Conservation (phyloP, 2,797 vertebrate species). For the Lagodon rhomboides region DNA sequence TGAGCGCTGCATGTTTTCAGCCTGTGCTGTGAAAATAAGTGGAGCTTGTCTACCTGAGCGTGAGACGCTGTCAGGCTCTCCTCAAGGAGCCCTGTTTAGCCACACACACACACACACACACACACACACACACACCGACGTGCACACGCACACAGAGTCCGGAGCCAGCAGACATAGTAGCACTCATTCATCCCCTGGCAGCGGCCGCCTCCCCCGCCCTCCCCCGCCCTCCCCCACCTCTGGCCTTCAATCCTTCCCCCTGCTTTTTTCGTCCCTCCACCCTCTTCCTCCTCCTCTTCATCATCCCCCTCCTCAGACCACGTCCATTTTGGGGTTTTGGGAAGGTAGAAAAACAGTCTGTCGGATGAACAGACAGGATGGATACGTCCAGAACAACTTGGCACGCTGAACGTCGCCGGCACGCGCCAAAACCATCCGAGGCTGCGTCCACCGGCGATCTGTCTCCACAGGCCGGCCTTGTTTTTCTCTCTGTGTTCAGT, state of each 20-base stretch:
- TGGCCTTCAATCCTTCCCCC: conserved; percentile 66
- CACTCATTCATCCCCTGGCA: conserved; percentile 80
- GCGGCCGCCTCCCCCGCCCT: conserved; percentile 37
- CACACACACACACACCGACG: conserved; percentile 35
- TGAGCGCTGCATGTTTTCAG: conserved; percentile 38
- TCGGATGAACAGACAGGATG: conserved; percentile 57
- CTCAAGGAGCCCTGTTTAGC: conserved; percentile 66
- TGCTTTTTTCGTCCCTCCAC: conserved; percentile 65
- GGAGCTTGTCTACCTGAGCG: conserved; percentile 72
- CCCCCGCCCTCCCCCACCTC: conserved; percentile 43
- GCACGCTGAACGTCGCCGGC: conserved; percentile 30
- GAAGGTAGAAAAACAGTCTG: conserved; percentile 69
- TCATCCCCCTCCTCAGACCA: conserved; percentile 54
- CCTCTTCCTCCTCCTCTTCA: conserved; percentile 44
- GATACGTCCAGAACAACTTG: conserved; percentile 50
- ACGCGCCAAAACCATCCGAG: conserved; percentile 37
- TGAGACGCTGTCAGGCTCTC: conserved; percentile 69
- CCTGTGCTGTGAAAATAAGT: conserved; percentile 61
- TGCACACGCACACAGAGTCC: conserved; percentile 33
- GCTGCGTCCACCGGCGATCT: conserved; percentile 36
- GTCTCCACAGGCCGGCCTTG: conserved; percentile 40
- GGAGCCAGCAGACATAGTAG: conserved; percentile 81
- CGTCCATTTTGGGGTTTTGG: conserved; percentile 71
- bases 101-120: conserved; percentile 31
- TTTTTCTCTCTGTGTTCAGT: conserved; percentile 49